Evolutionary conservation across 2,113 vertebrate genomes (phyloP), one percentile per base, ranked within the genome.

Genomic region (Echinops telfairi): DNA sequence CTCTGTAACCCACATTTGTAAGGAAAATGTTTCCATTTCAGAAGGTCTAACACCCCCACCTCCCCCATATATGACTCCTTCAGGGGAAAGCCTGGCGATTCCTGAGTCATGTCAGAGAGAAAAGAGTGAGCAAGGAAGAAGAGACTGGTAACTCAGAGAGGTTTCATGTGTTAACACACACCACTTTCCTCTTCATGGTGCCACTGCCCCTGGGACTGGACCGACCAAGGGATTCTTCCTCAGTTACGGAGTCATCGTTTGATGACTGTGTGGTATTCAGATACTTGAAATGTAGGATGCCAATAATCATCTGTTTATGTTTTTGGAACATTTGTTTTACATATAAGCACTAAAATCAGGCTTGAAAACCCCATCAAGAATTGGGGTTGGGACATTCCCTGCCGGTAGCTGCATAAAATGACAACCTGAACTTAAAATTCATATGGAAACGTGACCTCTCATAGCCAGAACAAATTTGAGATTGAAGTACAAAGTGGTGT

Each of bases 31-130:
- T 90, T 76, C 75, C 23, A 7, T 68, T 68, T 68, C 6, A 91
- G n/a, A 91, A 81, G 57, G 29, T 89, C 62, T 82, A 70, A 89
- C n/a, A 40, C 40, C 7, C 40, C 40, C 40, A n/a, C n/a, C 40
- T 7, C 38, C n/a, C 62, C 33, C 40, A 83, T 60, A 58, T 81
- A 6, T 94, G 86, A 94, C 40, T 95, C 88, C 92, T 27, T 80
- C 88, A 91, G 68, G 79, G 36, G 58, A 88, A 81, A 92, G 66
- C 88, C 86, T 12, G 53, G 29, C 79, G 83, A 91, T 89, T 94
- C 78, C 89, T 88, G 70, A 92, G 38, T 86, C 62, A 64, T n/a
- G 3, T 22, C 76, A 83, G 47, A 22, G 53, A 27, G 84, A 84
- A 40, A 60, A 40, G 23, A 5, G 5, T 31, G 29, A 29, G 14